phyloP scores from a whole-genome alignment of 2,113 vertebrate species.

The Python bivittatus region DNA sequence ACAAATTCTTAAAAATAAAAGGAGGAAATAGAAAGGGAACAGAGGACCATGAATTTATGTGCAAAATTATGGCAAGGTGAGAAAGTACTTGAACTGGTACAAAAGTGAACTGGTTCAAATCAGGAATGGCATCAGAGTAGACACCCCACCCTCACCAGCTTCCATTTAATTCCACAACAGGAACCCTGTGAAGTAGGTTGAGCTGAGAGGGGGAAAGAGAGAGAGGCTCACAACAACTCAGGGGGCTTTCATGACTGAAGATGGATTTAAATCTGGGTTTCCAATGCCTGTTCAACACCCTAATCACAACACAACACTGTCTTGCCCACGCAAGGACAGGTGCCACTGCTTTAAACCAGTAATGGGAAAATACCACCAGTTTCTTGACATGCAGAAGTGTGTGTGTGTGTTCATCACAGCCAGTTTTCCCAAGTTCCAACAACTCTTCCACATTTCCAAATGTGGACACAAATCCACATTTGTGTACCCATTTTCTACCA shows the following conservation, averaged over 20 bases:
- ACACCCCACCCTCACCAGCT: background rate
- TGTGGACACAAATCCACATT: too few species aligned
- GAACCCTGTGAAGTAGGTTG: background rate
- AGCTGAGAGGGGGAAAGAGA: background rate
- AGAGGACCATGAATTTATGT: too few species aligned
- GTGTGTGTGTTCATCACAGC: background rate
- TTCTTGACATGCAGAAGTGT: background rate
- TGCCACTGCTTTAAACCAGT: background rate
- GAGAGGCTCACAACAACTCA: background rate
- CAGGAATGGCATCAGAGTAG: too few species aligned
- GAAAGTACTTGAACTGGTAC: too few species aligned
- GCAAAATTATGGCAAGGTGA: too few species aligned
- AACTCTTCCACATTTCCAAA: too few species aligned
- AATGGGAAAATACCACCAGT: background rate
- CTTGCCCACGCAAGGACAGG: background rate
- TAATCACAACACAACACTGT: background rate
- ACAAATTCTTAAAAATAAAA: too few species aligned
- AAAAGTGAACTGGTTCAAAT: too few species aligned
- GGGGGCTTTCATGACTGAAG: background rate
- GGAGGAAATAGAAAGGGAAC: too few species aligned
- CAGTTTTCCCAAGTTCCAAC: too few species aligned
- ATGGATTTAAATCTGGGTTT: background rate
- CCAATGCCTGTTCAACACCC: background rate
- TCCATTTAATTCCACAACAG: background rate
- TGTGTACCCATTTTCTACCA: too few species aligned